Evolutionary conservation across 2,797 vertebrate species (phyloP), one percentile per base, ranked within the genome.

Genomic region (Sebastes kiyomatsui): DNA sequence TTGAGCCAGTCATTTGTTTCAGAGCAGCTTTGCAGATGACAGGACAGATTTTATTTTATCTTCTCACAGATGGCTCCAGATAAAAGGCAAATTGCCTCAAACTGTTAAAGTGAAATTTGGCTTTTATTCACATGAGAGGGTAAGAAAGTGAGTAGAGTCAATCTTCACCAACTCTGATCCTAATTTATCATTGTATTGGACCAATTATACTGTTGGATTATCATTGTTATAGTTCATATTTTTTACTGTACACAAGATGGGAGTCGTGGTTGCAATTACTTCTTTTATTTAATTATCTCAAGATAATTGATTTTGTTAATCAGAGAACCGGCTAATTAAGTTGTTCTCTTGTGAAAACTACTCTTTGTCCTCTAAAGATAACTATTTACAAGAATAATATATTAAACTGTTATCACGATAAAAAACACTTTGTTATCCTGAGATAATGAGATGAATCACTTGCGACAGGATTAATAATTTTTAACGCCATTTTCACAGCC

Each of bases 1-100:
- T 49, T 28, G 7, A 67, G 38, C 65, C 25, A 28, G 27, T 27
- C 25, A 27, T 49, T 67, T 46, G 33, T 42, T 28, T 49, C 25
- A 49, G 65, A 30, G 18, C 25, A 66, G 60, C 52, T 72, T 71
- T 70, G 59, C 42, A 69, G 75, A 46, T 59, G 38, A 60, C 32
- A 8, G 22, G 52, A 38, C 38, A 62, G 74, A 55, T 82, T 78
- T 69, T 58, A 59, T 59, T 74, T 65, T 3, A 42, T 54, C 52
- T 54, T 22, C n/a, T 35, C 42, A 12, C 60, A 42, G 33, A 69
- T 33, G 52, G 35, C 35, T 78, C 20, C 23, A 74, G 46, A 49
- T 46, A 49, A 35, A 62, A 18, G 35, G 16, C 25, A 59, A 61
- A 46, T 27, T 30, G 23, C 35, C 35, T 67, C 35, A 33, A 68